Percentiles rank a stretch among this genome's conserved stretches.
Evolutionary conservation across 2,797 vertebrate species (phyloP).

Genomic region (Nyctalus aviator): DNA sequence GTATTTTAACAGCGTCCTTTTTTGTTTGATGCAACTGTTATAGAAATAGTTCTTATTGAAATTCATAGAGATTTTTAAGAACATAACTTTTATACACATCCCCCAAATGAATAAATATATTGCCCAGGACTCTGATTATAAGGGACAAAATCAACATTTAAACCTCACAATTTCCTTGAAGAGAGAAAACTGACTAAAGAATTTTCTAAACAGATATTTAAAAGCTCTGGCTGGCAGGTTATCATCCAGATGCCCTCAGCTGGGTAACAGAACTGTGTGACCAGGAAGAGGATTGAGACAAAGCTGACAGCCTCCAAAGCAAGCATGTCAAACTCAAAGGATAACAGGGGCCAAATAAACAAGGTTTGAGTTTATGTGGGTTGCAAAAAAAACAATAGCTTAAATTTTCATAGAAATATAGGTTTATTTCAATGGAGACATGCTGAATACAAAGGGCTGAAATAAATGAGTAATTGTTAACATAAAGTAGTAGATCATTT

Average conservation of each 20-base stretch:
- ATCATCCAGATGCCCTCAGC: neutral
- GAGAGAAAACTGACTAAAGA: neutral
- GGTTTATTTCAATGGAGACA: too few relatives aligned
- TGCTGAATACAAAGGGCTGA: too few relatives aligned
- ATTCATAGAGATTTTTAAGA: neutral
- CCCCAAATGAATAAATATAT: neutral
- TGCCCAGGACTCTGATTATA: neutral
- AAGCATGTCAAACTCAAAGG: too few relatives aligned
- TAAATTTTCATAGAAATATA: too few relatives aligned
- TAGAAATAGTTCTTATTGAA: neutral
- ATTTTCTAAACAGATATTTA: neutral
- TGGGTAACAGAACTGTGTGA: neutral
- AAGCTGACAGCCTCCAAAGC: neutral
- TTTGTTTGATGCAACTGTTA: neutral
- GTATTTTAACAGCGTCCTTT: neutral
- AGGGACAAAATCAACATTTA: conserved; percentile 4
- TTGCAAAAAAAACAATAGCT: too few relatives aligned
- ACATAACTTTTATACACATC: neutral
- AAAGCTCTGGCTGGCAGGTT: neutral
- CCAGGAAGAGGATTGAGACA: neutral
- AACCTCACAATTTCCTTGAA: neutral
- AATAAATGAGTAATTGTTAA: too few relatives aligned
- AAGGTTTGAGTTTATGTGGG: too few relatives aligned
- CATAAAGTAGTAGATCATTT: too few relatives aligned
- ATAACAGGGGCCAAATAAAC: too few relatives aligned